These are phyloP conservation scores for Lysandra coridon DNA, from an alignment of 2,888 invertebrate genomes.

Conservation along the genomic window DNA sequence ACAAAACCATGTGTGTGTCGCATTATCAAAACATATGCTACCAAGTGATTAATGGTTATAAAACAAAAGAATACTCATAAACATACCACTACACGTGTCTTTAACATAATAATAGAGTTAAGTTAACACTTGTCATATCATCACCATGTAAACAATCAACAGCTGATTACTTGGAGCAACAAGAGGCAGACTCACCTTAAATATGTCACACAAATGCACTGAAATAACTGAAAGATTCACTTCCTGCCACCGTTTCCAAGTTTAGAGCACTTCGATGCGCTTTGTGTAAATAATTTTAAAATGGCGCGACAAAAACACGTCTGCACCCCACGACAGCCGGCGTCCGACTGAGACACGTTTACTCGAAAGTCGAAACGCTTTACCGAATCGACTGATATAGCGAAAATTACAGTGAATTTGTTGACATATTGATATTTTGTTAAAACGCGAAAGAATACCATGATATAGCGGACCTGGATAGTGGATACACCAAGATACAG, in stretches of 20 bases:
- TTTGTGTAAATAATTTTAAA: conserved; percentile 60
- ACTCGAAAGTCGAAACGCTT: conserved; percentile 9
- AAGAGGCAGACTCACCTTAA: conserved; percentile 67
- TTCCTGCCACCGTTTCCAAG: conserved; percentile 49
- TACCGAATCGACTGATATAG: not conserved
- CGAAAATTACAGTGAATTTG: not conserved
- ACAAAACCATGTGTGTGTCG: too few species aligned
- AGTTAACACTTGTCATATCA: not conserved
- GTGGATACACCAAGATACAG: too few species aligned
- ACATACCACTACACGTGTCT: not conserved
- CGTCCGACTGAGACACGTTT: conserved; percentile 54
- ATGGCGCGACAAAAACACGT: conserved; percentile 58
- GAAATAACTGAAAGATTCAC: conserved; percentile 51
- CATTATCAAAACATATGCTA: too few species aligned
- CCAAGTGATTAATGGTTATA: too few species aligned
- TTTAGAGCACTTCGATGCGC: conserved; percentile 52
- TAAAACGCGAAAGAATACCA: not conserved
- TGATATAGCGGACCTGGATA: too few species aligned
- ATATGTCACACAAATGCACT: conserved; percentile 54
- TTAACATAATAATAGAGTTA: not conserved
- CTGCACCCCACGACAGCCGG: conserved; percentile 60
- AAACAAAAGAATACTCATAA: too few species aligned
- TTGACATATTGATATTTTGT: conserved; percentile 4
- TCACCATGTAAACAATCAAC: not conserved
- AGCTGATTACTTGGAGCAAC: not conserved